A percentile compares a stretch with the other conserved stretches of the same genome.
phyloP scores from a whole-genome alignment of 1,140 invertebrate species.

The Drosophila aff. region DNA sequence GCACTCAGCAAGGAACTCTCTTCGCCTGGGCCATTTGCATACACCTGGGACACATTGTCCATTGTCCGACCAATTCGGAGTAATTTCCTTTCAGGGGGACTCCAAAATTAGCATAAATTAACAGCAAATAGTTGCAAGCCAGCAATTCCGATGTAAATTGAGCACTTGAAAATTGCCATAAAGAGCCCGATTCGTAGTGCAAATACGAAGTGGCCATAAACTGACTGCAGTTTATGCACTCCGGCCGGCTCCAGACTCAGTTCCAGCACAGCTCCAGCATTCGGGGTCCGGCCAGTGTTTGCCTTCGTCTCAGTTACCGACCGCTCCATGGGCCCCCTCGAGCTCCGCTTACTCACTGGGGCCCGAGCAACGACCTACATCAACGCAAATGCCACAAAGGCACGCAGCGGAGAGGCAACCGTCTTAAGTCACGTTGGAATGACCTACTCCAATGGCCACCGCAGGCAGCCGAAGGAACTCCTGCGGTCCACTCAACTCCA shows the following conservation, averaged over 20 bases:
- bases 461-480: slow-evolving; percentile 15
- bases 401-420: slow-evolving; percentile 58
- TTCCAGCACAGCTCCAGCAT: slow-evolving; percentile 16
- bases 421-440: slow-evolving; percentile 63
- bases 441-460: slow-evolving; percentile 65
- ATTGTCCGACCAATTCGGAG: slow-evolving; percentile 40
- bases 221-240: slow-evolving; percentile 73
- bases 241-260: slow-evolving; percentile 44
- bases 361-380: slow-evolving; percentile 73
- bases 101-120: slow-evolving; percentile 76
- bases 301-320: slow-evolving; percentile 48
- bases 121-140: slow-evolving; percentile 48
- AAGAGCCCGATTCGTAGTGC: slow-evolving; percentile 68
- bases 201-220: slow-evolving; percentile 78
- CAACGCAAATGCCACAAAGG: slow-evolving; percentile 64
- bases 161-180: slow-evolving; percentile 65
- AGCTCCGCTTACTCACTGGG: slow-evolving; percentile 21
- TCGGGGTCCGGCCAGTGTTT: slow-evolving; percentile 29
- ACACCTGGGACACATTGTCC: slow-evolving; percentile 11
- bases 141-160: slow-evolving; percentile 75
- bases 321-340: slow-evolving; percentile 11
- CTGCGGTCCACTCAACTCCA: slow-evolving; percentile 17
- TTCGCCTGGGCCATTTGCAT: slow-evolving; percentile 5
- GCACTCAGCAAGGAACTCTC: slow-evolving; percentile 2
- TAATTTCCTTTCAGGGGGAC: slow-evolving; percentile 44